Percentiles rank a stretch among this genome's conserved stretches.
Conservation (phyloP, 2,888 invertebrate species). For the Xanthorhoe spadicearia region DNA sequence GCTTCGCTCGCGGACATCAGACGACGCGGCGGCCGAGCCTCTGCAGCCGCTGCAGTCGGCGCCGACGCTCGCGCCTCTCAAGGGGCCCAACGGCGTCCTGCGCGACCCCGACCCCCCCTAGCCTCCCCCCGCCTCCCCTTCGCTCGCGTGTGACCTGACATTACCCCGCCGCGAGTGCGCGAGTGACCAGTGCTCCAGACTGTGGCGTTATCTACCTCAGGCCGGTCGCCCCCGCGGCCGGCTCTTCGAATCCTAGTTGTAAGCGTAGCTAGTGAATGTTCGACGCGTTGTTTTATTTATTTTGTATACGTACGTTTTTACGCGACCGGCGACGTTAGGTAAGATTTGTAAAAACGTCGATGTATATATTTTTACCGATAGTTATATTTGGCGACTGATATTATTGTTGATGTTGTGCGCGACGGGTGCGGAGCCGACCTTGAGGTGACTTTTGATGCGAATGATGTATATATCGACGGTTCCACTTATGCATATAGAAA, state of each 20-base stretch:
- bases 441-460: slow-evolving; percentile 28
- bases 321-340: slow-evolving; percentile 34
- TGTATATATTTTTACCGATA: slow-evolving; percentile 46
- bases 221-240: slow-evolving; percentile 58
- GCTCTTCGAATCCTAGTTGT: slow-evolving; percentile 78
- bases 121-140: slow-evolving; percentile 15
- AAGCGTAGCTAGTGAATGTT: slow-evolving; percentile 75
- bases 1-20: slow-evolving; percentile 69
- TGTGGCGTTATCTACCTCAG: slow-evolving; percentile 66
- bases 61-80: slow-evolving; percentile 31
- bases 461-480: slow-evolving; percentile 43
- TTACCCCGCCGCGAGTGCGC: neutral
- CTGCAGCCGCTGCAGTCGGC: slow-evolving; percentile 53
- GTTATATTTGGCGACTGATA: slow-evolving; percentile 44
- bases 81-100: slow-evolving; percentile 64
- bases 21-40: slow-evolving; percentile 71
- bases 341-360: slow-evolving; percentile 37
- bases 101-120: slow-evolving; percentile 49
- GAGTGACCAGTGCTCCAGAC: slow-evolving; percentile 11
- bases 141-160: slow-evolving; percentile 7
- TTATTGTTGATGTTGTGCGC: slow-evolving; percentile 34
- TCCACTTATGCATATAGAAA: slow-evolving; percentile 23
- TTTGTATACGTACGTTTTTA: slow-evolving; percentile 49
- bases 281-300: slow-evolving; percentile 64
- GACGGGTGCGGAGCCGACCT: slow-evolving; percentile 24